Evolutionary conservation across 2,888 invertebrate genomes (phyloP), one percentile per base, ranked within the genome.

Genomic region (Syrista parreyssii): DNA sequence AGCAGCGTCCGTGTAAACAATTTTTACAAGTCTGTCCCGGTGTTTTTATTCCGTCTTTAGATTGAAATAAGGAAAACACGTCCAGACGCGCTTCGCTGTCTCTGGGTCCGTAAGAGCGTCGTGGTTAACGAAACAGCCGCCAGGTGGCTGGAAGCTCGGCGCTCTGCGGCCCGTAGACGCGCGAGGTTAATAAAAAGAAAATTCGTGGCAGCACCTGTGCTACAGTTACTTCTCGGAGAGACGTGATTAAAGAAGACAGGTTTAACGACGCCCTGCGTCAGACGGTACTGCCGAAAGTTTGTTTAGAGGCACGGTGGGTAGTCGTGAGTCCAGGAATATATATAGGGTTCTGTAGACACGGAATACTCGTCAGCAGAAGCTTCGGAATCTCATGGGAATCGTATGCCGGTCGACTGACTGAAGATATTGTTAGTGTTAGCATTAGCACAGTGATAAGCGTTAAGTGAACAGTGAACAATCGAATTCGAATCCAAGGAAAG

Each of bases 211-310:
- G 78, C 81, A 81, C 83, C 83, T 81, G 81, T 78, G 81, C 81
- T 78, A 76, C 72, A 79, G 79, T 75, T 71, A 74, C 76, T 79
- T 79, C 80, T 80, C 79, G 79, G 78, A 32, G 55, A 55, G 71
- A 78, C 78, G 76, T 80, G 79, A 81, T 82, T 82, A 83, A 80
- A 80, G 81, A 80, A 82, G 82, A 83, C 80, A 80, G 78, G 77
- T 77, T 77, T 68, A 31, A 33, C 31, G 71, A 33, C n/a, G 71
- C 71, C 11, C 12, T 23, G 71, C 71, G 31, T 31, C 12, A 23
- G 31, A 33, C 31, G 30, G 31, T 31, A 71, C 12, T 55, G 23
- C 55, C 55, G 55, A 23, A 55, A 15, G 55, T 55, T 55, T 55
- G 23, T 23, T 15, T 71, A 71, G 71, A 71, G 71, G 12, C 32